These are phyloP conservation scores for Drosophila navojoa DNA, from an alignment of 1,140 invertebrate species.

Conservation along the genomic window DNA sequence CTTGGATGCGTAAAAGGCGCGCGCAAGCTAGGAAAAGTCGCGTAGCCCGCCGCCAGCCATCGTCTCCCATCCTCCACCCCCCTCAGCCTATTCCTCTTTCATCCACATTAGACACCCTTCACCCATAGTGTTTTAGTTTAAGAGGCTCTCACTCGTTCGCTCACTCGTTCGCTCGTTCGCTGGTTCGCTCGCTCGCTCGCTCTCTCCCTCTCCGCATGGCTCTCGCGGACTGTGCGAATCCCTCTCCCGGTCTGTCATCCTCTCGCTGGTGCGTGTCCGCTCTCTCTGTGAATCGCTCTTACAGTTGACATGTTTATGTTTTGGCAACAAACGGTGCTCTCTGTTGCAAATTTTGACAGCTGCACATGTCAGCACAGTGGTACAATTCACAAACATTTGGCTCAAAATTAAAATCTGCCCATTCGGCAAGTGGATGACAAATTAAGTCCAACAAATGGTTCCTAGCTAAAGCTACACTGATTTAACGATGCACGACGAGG, in stretches of 20 bases:
- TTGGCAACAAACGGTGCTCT: constrained; percentile 75
- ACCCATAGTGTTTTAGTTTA: constrained; percentile 65
- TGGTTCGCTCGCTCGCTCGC: constrained; percentile 37
- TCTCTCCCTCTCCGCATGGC: constrained; percentile 14
- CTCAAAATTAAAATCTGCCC: constrained; percentile 19
- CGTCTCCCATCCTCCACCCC: constrained; percentile 34
- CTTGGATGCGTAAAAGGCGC: constrained; percentile 45
- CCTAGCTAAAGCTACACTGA: constrained; percentile 70
- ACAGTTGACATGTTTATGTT: constrained; percentile 77
- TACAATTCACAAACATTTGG: constrained; percentile 34
- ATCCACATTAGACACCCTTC: constrained; percentile 19
- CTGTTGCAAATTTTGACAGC: constrained; percentile 72
- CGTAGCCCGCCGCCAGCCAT: constrained; percentile 48
- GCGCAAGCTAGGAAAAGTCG: constrained; percentile 57
- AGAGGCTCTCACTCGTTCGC: constrained; percentile 42
- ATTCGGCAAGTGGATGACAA: constrained; percentile 7
- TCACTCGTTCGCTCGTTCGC: constrained; percentile 38
- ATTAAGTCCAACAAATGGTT: constrained; percentile 63
- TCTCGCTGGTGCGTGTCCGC: constrained; percentile 24
- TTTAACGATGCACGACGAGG: constrained; percentile 22
- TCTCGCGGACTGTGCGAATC: constrained; percentile 20
- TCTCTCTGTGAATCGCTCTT: constrained; percentile 42
- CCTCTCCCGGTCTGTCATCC: constrained; percentile 27
- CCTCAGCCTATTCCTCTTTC: constrained; percentile 17
- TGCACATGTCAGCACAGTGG: constrained; percentile 76